Base-by-base conservation (phyloP, 2,888 invertebrate genomes). In the Acronicta leporina region DNA sequence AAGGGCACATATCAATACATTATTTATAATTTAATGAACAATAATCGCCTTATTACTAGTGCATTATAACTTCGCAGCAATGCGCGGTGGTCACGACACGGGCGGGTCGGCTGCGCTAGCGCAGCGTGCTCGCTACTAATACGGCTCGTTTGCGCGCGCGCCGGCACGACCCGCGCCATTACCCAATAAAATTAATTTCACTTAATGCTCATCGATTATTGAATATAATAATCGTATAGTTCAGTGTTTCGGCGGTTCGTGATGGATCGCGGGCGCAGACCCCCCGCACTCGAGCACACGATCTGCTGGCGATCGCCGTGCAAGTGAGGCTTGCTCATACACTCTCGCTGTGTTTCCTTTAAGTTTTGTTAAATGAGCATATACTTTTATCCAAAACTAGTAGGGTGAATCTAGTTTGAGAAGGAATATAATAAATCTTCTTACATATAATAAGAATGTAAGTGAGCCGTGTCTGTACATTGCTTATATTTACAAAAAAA, bases 141-240 rank as follows among this genome's bases (percentile, higher is more conserved):
- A 87, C 87, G 87, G 89, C 83, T 86, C 84, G 89, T 87, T 86
- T 87, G 88, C 86, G 90, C 88, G 87, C 89, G 86, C 90, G 87
- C 90, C 88, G 84, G 87, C 92, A 92, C 91, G 92, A 91, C 83
- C 87, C 72, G 84, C 78, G 83, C 87, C 86, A 89, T 94, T 92
- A 91, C 89, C 88, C 90, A 89, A 93, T 92, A 91, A 92, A 92
- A 94, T 94, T 93, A 92, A 94, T 94, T 93, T 92, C 90, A 91
- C 89, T 93, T 92, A 93, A 92, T 92, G 89, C 87, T 88, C 90
- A 92, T 92, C 90, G 90, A 91, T 92, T 92, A 92, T 90, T 88
- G 87, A 88, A 89, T 88, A 89, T 89, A 90, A 90, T 92, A 91
- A 91, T 92, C 87, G 88, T 91, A 90, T 86, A 87, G 90, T 90